Conservation (phyloP, 1,140 invertebrate genomes). For the Trichonephila inaurata region DNA sequence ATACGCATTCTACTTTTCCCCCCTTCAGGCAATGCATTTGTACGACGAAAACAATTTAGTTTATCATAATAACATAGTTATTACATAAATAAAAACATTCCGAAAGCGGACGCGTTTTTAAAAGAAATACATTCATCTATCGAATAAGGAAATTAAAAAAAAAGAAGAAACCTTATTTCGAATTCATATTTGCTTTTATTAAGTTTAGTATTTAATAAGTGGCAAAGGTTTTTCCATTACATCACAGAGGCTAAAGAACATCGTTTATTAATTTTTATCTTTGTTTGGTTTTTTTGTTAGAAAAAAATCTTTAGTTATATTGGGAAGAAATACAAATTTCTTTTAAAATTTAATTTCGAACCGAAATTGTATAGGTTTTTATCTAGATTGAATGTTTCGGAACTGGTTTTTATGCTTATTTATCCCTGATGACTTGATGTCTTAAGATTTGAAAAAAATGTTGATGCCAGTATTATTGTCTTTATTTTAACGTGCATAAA, state of each 20-base stretch:
- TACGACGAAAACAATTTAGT: constrained; percentile 33
- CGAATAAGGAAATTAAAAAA: neutral
- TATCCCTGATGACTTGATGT: neutral
- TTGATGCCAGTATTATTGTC: neutral
- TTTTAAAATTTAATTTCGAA: neutral
- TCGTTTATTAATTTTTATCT: neutral
- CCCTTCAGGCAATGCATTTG: neutral
- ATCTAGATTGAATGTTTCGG: constrained; percentile 10
- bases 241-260: neutral
- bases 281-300: neutral
- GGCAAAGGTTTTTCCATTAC: neutral
- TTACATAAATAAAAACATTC: constrained; percentile 29
- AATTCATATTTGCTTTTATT: constrained; percentile 25
- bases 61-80: constrained; percentile 34
- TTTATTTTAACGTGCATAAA: neutral
- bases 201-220: constrained; percentile 24
- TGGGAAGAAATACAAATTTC: neutral
- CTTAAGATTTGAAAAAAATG: neutral
- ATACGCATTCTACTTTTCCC: neutral
- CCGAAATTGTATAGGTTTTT: constrained; percentile 3
- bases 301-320: neutral
- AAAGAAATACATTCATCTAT: neutral
- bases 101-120: neutral
- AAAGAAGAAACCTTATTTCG: neutral
- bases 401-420: constrained; percentile 2